Conservation (phyloP, 2,797 vertebrate species). For the Lutra lutra region DNA sequence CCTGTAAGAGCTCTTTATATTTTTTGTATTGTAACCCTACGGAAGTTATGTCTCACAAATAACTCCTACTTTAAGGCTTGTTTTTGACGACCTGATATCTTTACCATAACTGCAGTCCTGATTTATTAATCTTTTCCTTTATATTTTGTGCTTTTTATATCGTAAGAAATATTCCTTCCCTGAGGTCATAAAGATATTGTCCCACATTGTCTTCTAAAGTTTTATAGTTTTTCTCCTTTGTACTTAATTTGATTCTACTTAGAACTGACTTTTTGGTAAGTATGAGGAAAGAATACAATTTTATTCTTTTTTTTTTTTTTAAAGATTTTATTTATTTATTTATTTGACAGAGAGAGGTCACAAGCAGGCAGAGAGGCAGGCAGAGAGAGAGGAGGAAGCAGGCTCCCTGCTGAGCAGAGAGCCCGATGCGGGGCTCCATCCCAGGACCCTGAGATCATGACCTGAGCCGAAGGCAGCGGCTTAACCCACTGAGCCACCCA, state of each 20-base stretch:
- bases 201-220: background rate
- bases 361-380: too few species aligned
- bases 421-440: too few species aligned
- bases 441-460: too few species aligned
- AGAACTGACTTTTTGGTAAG: background rate
- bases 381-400: too few species aligned
- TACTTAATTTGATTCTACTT: conserved; percentile 31
- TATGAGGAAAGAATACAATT: background rate
- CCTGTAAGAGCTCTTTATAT: background rate
- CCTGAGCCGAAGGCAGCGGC: too few species aligned
- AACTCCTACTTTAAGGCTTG: background rate
- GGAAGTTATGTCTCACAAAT: background rate
- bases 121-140: background rate
- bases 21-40: conserved; percentile 9
- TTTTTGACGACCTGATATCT: background rate
- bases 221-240: background rate
- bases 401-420: too few species aligned
- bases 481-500: too few species aligned
- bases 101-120: background rate
- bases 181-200: background rate
- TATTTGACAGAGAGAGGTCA: too few species aligned
- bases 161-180: background rate
- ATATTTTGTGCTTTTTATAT: background rate
- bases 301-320: too few species aligned
- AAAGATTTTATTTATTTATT: too few species aligned